A percentile compares a stretch with the other conserved stretches of the same genome.
phyloP scores from a whole-genome alignment of 2,113 vertebrate species.

The Sceloporus tristichus region DNA sequence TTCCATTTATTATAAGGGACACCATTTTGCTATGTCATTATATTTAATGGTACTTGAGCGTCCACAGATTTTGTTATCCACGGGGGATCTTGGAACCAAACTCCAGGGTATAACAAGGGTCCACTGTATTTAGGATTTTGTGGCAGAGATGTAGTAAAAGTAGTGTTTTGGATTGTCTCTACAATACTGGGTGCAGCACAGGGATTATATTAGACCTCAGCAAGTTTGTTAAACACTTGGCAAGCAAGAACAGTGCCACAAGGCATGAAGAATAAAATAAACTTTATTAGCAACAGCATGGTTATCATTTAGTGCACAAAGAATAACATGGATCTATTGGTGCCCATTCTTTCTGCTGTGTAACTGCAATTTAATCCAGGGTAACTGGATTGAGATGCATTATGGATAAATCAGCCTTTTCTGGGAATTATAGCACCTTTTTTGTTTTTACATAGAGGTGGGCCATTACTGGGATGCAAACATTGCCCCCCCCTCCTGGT shows the following conservation, averaged over 20 bases:
- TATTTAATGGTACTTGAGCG: no score
- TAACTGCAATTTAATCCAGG: background rate
- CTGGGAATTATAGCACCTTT: no score
- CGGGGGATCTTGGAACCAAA: no score
- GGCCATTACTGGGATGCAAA: no score
- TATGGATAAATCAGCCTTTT: background rate
- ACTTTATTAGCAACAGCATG: background rate
- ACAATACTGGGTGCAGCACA: background rate
- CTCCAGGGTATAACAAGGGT: no score
- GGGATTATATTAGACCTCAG: background rate
- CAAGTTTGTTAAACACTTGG: background rate
- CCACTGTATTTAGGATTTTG: background rate
- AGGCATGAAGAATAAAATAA: background rate
- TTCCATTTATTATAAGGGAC: no score
- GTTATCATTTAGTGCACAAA: background rate
- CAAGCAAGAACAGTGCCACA: background rate
- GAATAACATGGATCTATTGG: background rate
- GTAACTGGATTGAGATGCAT: background rate
- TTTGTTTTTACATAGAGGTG: no score
- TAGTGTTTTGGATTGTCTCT: background rate
- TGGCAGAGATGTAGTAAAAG: background rate
- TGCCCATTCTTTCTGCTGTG: background rate
- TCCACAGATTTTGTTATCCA: no score
- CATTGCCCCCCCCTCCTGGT: no score
- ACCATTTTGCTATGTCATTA: no score